phyloP scores from a whole-genome alignment of 2,113 vertebrate genomes.

The Paramisgurnus dabryanus region DNA sequence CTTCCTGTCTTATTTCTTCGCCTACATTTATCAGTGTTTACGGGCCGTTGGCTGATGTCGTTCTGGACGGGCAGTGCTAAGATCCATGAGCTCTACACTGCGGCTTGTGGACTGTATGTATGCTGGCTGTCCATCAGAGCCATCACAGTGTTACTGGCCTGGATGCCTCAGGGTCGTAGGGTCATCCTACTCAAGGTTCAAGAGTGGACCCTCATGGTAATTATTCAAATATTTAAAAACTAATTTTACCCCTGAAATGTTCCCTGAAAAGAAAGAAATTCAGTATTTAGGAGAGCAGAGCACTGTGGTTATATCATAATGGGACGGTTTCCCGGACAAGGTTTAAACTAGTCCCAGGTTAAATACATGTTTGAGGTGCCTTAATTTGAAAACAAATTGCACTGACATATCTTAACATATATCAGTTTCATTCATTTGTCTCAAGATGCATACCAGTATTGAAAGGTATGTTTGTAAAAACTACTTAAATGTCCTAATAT shows the following conservation, averaged over 20 bases:
- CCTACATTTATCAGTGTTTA: slow-evolving; percentile 81
- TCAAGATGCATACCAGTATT: no score
- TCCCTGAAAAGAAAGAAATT: background rate
- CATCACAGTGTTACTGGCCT: slow-evolving; percentile 89
- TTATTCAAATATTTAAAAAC: background rate
- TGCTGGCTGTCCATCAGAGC: slow-evolving; percentile 96
- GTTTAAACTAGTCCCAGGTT: no score
- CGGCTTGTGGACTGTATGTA: slow-evolving; percentile 95
- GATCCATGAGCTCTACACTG: slow-evolving; percentile 97
- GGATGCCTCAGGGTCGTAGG: slow-evolving; percentile 98
- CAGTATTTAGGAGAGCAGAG: no score
- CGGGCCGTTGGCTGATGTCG: slow-evolving; percentile 97
- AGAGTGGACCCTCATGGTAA: slow-evolving; percentile 97
- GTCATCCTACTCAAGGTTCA: slow-evolving; percentile 95
- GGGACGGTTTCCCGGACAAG: no score
- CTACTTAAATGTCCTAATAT: no score
- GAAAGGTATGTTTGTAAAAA: no score
- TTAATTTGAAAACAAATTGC: no score
- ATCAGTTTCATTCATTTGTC: no score
- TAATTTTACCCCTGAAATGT: background rate
- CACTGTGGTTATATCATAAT: no score
- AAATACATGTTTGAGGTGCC: no score
- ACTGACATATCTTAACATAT: no score
- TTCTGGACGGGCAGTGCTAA: slow-evolving; percentile 98
- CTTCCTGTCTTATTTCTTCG: background rate